Evolutionary conservation across 2,888 invertebrate genomes (phyloP), one percentile per base, ranked within the genome.

Genomic region (Tribolium freemani): DNA sequence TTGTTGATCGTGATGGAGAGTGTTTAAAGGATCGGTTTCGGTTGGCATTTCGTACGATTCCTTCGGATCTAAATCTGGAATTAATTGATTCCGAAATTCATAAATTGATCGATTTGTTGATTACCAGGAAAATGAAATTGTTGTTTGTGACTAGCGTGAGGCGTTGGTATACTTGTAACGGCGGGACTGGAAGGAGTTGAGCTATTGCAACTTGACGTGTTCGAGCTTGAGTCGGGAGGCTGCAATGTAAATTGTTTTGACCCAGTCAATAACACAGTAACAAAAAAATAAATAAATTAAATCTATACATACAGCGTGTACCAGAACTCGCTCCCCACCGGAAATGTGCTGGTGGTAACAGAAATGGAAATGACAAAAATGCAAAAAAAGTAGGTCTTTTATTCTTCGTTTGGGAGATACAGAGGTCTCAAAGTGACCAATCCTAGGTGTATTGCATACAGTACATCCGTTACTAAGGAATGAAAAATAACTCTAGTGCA

Each of bases 151-250:
- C 83, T 83, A 64, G 86, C 85, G 72, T 85, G 84, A 60, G 88
- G 86, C 80, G 85, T 86, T 31, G 83, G 88, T 82, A 83, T 85
- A 81, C 81, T 87, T 86, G 85, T 87, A 81, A 84, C 90, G 79
- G 96, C 97, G 58, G 98, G 98, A 84, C 96, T 97, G 79, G 97
- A 97, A 75, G 98, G 97, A 74, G 97, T 96, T 70, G 97, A 97
- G 85, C 96, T 97, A 88, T 97, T 97, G 88, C 97, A 97, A 86
- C 97, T 97, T 67, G 97, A 97, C 67, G 96, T 96, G 85, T 95
- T 96, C 48, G 97, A 97, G 86, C 96, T 95, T 77, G 95, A 96
- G 87, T 96, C 96, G 20, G 93, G 94, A 58, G 91, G 90, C 91
- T 91, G 50, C 6, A 58, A 70, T 11, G n/a, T 31, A 56, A 56